Base-by-base conservation (phyloP, 2,113 vertebrate species). In the Rhynchopsitta pachyrhyncha region DNA sequence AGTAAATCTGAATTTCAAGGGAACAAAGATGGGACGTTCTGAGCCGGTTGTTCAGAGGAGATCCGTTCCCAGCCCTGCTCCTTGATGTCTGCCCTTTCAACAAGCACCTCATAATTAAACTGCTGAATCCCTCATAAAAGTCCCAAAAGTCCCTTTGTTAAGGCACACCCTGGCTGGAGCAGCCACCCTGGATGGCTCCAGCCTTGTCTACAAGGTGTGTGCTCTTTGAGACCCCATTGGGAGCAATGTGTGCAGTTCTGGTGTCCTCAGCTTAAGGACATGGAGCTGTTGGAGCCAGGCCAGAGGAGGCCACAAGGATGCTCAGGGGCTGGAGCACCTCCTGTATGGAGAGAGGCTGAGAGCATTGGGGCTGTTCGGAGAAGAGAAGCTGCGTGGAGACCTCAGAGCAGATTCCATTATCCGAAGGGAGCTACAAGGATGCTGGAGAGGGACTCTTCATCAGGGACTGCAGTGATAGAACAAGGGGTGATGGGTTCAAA, bases 1-100 rank as follows among this genome's bases (percentile, higher is more conserved):
- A 97, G 95, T 90, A 95, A 95, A 97, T 97, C 96, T 80, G 81
- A 96, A 95, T 97, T 97, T 97, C 90, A 91, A 91, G 92, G 96
- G 98, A 97, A 98, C 96, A 97, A 97, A 96, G 97, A 97, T 97
- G 97, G 96, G 95, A 95, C 93, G 97, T 95, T 93, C 91, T 81
- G 76, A 90, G 94, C 96, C 93, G 92, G 96, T 95, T 97, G 97
- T 89, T 52, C 96, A 91, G 95, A 97, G 80, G 52, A 87, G 76
- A 84, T 77, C 73, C 66, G 7, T 89, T 91, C 96, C 97, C 97
- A 95, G 84, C 91, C 95, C 89, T 0, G 1, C 47, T 87, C 82
- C 94, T 92, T 95, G 85, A 92, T 85, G 97, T 69, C 89, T 94
- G 89, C 85, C 97, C 91, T 96, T 95, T 50, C 90, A 62, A 95